phyloP scores from a whole-genome alignment of 2,113 vertebrate species.

The Thermophis baileyi region DNA sequence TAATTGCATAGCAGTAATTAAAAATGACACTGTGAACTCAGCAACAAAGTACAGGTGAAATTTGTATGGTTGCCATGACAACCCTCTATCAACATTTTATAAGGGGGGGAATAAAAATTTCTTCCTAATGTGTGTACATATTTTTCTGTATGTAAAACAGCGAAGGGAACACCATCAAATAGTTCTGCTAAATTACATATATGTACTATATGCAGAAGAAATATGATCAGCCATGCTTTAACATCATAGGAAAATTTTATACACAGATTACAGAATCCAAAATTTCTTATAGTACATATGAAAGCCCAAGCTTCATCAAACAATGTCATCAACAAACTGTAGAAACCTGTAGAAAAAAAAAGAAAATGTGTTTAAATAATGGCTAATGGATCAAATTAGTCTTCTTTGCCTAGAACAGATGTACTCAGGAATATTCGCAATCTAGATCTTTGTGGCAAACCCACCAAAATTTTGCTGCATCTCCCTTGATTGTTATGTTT shows the following conservation, averaged over 20 bases:
- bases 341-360: background rate
- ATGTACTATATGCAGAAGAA: constrained; percentile 1
- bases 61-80: constrained; percentile 70
- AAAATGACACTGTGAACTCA: constrained; percentile 72
- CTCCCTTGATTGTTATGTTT: background rate
- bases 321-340: background rate
- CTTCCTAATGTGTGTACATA: background rate
- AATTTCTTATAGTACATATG: background rate
- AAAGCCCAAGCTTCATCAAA: constrained; percentile 3
- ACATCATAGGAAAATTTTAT: background rate
- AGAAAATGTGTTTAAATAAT: background rate
- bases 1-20: constrained; percentile 72
- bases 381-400: background rate
- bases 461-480: background rate
- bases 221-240: background rate
- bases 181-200: background rate
- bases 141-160: background rate
- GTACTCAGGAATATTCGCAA: background rate
- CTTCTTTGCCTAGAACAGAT: background rate
- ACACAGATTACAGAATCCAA: background rate
- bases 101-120: constrained; percentile 33
- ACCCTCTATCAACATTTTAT: constrained; percentile 61
- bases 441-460: background rate
- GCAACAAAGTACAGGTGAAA: constrained; percentile 67
- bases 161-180: background rate